Percentiles rank a stretch among this genome's conserved stretches.
Evolutionary conservation across 2,888 invertebrate genomes (phyloP).

Genomic region (Acanthoscelides obtectus): DNA sequence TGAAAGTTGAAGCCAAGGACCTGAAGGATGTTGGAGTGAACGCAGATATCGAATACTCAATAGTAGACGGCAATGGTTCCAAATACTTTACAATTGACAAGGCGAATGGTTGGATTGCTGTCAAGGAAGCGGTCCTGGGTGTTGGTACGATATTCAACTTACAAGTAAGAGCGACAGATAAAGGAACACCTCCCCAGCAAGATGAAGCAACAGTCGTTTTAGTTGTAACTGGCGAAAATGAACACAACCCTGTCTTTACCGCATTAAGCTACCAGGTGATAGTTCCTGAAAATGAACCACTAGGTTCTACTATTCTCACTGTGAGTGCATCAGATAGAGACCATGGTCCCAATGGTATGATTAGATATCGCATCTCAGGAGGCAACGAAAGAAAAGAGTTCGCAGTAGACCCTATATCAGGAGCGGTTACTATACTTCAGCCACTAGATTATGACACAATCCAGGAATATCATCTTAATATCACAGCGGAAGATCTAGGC

Average conservation of each 20-base stretch:
- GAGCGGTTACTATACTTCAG: constrained; percentile 74
- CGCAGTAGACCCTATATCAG: constrained; percentile 68
- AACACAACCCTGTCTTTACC: constrained; percentile 74
- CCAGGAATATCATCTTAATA: constrained; percentile 79
- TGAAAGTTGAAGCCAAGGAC: constrained; percentile 71
- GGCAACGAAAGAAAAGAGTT: constrained; percentile 81
- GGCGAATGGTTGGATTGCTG: constrained; percentile 75
- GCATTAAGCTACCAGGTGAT: constrained; percentile 83
- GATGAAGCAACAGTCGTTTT: constrained; percentile 71
- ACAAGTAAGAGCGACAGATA: constrained; percentile 73
- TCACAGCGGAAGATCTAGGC: constrained; percentile 83
- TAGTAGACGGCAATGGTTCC: constrained; percentile 72
- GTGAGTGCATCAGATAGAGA: constrained; percentile 83
- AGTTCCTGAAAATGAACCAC: constrained; percentile 85
- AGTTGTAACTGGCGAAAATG: constrained; percentile 82
- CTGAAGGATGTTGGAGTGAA: constrained; percentile 81
- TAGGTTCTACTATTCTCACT: constrained; percentile 79
- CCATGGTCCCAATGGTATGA: constrained; percentile 83
- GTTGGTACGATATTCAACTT: constrained; percentile 64
- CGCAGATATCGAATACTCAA: constrained; percentile 78
- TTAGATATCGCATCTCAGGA: constrained; percentile 77
- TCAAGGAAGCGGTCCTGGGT: constrained; percentile 56
- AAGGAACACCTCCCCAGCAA: constrained; percentile 80
- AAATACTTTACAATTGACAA: constrained; percentile 69
- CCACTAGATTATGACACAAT: constrained; percentile 82